Conservation (phyloP, 2,888 invertebrate species). For the Papilio protenor region DNA sequence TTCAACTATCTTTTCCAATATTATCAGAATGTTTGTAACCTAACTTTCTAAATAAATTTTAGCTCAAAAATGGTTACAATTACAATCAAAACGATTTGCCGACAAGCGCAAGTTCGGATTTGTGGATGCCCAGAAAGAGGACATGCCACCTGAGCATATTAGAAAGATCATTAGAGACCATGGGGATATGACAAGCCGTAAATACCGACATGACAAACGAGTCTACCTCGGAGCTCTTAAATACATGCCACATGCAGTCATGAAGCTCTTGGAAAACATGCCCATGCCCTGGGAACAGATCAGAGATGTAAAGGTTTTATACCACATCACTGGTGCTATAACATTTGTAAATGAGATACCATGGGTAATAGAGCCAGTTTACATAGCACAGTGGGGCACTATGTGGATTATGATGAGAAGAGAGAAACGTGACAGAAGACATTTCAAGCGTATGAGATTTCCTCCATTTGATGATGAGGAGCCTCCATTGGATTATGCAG, state of each 20-base stretch:
- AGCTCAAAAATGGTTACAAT: constrained; percentile 99
- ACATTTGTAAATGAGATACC: constrained; percentile 99
- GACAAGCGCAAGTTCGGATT: constrained; percentile 99
- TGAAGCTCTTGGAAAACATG: constrained; percentile 99
- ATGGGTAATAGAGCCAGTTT: constrained; percentile 99
- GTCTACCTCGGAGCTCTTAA: constrained; percentile 99
- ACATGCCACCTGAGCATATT: constrained; percentile 99
- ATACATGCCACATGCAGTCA: constrained; percentile 99
- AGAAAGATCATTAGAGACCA: constrained; percentile 99
- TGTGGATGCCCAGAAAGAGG: constrained; percentile 99
- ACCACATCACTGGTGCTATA: constrained; percentile 99
- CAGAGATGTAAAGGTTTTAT: constrained; percentile 97
- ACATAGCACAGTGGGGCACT: constrained; percentile 99
- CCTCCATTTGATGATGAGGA: constrained; percentile 99
- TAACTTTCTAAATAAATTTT: neutral
- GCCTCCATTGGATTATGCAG: constrained; percentile 99
- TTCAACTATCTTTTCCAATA: neutral
- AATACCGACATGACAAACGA: constrained; percentile 99
- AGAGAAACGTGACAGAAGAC: constrained; percentile 98
- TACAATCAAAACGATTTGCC: constrained; percentile 99
- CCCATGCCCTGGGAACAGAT: constrained; percentile 99
- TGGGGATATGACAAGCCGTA: constrained; percentile 99
- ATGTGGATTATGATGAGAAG: constrained; percentile 99
- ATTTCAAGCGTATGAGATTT: constrained; percentile 99
- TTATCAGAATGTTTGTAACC: neutral